Evolutionary conservation across 2,797 vertebrate genomes (phyloP), one percentile per base, ranked within the genome.

Genomic region (Pseudocheirus occidentalis): DNA sequence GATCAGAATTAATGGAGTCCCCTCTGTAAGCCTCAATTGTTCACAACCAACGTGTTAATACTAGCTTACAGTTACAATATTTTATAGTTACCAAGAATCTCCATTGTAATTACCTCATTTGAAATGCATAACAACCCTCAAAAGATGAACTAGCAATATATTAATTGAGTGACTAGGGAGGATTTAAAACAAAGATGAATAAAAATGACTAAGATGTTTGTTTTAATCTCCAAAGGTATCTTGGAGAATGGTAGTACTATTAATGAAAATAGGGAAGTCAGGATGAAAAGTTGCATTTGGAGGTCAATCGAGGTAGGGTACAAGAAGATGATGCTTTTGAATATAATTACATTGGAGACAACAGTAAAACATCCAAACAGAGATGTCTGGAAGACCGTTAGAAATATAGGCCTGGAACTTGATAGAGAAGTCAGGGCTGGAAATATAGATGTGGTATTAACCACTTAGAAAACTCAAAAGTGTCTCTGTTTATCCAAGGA

Each of bases 231-330:
- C 59, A 34, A 40, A n/a, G 16, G 62, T 73, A 73, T 73, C 34
- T 81, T 92, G 50, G 24, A 91, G n/a, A 57, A 87, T 34, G 2
- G 54, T 96, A 89, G 52, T 96, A 59, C 12, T 29, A n/a, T 92
- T 46, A 12, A 6, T 87, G 40, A 6, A 59, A 94, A 73, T 29
- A 28, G 29, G 53, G 29, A 95, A 40, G 10, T 59, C 46, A 18
- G 54, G 11, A 94, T 12, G 73, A 62, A 21, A 91, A 46, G 57
- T 5, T 11, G 12, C 28, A 46, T 40, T 0, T 55, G n/a, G 16
- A 34, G 12, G 4, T 62, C 12, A 62, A 13, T 34, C 34, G 0
- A 46, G 13, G 18, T 14, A 73, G 58, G 57, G 87, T 34, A 94
- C 10, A 94, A 46, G 40, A 62, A 62, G 16, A 73, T 5, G 16